Conservation (phyloP, 2,797 vertebrate species). For the Glyptemys insculpta region DNA sequence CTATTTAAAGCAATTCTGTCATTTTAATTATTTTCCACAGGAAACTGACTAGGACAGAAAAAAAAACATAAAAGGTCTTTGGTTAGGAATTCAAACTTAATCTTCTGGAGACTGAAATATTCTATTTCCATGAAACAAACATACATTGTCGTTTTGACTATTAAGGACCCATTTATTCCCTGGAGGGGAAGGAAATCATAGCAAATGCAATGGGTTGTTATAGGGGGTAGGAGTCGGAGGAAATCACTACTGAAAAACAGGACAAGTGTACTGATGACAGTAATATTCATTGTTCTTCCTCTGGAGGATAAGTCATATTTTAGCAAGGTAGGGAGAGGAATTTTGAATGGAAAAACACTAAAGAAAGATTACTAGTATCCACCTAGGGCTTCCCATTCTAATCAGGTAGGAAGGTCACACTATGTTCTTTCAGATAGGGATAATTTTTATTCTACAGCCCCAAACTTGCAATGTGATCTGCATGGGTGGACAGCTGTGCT, state of each 20-base stretch:
- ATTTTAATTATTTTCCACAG: constrained; percentile 44
- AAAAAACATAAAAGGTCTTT: not conserved
- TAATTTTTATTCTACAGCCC: not conserved
- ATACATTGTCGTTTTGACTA: not conserved
- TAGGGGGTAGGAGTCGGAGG: not conserved
- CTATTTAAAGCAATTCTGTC: constrained; percentile 12
- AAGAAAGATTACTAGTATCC: not conserved
- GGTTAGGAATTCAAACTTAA: not conserved
- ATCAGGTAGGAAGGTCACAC: not conserved
- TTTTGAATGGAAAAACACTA: not conserved
- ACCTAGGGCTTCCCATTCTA: not conserved
- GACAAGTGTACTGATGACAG: not conserved
- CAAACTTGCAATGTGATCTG: not conserved
- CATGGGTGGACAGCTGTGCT: not conserved
- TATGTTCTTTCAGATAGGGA: not conserved
- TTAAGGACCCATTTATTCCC: not conserved
- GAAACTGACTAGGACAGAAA: not conserved
- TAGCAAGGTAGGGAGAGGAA: not conserved
- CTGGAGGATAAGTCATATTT: not conserved
- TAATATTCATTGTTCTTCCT: not conserved
- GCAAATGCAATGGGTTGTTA: not conserved
- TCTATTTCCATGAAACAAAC: not conserved
- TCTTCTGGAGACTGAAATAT: not conserved
- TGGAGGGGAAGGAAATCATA: not conserved
- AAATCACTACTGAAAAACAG: not conserved